Conservation (phyloP, 2,113 vertebrate species). For the Numenius arquata region DNA sequence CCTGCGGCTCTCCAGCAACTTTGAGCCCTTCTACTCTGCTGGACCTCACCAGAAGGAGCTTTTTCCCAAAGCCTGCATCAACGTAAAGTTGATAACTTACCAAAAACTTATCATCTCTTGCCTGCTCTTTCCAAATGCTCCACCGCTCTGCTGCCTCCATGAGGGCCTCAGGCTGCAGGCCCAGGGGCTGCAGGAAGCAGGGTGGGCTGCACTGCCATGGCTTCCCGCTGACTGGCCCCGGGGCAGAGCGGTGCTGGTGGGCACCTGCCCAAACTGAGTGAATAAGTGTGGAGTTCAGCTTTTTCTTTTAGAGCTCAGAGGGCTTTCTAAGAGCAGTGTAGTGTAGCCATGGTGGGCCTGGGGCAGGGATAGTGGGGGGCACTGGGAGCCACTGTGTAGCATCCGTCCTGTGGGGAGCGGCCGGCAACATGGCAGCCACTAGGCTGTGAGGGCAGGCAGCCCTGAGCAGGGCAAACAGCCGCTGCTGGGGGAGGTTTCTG, state of each 20-base stretch:
- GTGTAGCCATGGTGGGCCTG: accelerated
- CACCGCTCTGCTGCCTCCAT: accelerated
- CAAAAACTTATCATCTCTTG: no score
- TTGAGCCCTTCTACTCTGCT: accelerated
- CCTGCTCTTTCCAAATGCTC: background rate
- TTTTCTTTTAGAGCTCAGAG: background rate
- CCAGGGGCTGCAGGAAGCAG: background rate
- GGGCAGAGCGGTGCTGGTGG: accelerated
- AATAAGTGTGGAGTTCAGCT: background rate
- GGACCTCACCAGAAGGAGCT: background rate
- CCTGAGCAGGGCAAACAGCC: background rate
- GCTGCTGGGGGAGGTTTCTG: background rate
- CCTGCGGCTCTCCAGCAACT: accelerated
- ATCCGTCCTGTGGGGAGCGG: accelerated
- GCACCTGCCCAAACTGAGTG: accelerated
- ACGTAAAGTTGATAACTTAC: no score
- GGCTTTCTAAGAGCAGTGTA: background rate
- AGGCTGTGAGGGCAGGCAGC: background rate
- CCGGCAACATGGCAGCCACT: background rate
- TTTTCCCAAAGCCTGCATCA: background rate
- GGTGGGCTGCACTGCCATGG: background rate
- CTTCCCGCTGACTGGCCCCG: background rate
- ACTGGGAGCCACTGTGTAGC: background rate
- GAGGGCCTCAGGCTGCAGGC: background rate
- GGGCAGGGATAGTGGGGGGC: accelerated